These are phyloP conservation scores for Chrysemys picta DNA, from an alignment of 2,113 vertebrate genomes.

Conservation along the genomic window DNA sequence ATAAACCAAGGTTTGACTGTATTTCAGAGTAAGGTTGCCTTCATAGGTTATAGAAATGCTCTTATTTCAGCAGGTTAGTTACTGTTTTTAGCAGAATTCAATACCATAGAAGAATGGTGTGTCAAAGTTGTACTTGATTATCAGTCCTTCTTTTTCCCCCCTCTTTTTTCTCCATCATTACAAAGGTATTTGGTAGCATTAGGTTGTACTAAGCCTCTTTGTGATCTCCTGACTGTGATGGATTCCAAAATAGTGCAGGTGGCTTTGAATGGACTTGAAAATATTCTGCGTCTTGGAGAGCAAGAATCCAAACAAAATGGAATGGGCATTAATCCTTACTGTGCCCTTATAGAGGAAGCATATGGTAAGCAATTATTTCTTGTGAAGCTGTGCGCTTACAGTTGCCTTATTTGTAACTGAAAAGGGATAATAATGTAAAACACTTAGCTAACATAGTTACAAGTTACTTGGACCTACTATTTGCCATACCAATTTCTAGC, in stretches of 20 bases:
- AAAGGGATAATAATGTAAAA: neutral
- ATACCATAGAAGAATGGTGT: neutral
- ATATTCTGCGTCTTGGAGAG: slow-evolving; percentile 90
- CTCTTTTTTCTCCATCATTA: slow-evolving; percentile 27
- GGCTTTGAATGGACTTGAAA: slow-evolving; percentile 91
- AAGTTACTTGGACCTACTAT: neutral
- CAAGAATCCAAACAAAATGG: slow-evolving; percentile 90
- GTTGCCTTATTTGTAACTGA: neutral
- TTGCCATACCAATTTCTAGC: neutral
- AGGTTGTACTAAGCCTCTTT: slow-evolving; percentile 91
- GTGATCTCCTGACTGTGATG: slow-evolving; percentile 93
- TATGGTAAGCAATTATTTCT: slow-evolving; percentile 80
- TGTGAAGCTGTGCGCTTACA: neutral
- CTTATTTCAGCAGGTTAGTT: neutral
- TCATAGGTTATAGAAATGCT: neutral
- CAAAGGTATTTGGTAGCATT: slow-evolving; percentile 90
- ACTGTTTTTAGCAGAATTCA: neutral
- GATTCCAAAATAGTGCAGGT: slow-evolving; percentile 94
- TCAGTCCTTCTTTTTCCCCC: neutral
- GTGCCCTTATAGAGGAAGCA: slow-evolving; percentile 91
- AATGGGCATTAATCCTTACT: slow-evolving; percentile 89
- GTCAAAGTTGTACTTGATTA: neutral
- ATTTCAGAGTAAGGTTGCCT: neutral
- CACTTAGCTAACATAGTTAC: neutral
- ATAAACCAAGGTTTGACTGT: neutral